Evolutionary conservation across 2,888 invertebrate genomes (phyloP).

Genomic region (Drepana falcataria): DNA sequence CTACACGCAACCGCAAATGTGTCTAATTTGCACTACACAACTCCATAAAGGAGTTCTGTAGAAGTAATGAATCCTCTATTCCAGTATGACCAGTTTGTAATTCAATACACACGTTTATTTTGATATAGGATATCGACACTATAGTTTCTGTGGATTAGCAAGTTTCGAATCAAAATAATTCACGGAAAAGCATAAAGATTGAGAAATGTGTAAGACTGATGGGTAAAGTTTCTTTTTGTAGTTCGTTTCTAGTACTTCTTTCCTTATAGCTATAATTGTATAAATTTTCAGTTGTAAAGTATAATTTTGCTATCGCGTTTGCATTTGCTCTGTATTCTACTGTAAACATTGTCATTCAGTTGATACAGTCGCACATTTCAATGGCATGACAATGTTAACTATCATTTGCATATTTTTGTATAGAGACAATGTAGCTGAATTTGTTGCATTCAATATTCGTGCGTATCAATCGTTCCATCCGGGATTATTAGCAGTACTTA

Average conservation of each 20-base stretch:
- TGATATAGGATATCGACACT: neutral
- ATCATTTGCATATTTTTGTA: conserved; percentile 20
- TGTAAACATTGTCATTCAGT: neutral
- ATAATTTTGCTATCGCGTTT: neutral
- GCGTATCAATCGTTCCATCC: neutral
- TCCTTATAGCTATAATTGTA: too few relatives aligned
- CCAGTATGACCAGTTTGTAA: neutral
- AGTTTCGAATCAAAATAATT: too few relatives aligned
- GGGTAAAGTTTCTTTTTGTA: too few relatives aligned
- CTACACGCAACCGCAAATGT: conserved; percentile 54
- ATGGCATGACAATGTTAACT: conserved; percentile 10
- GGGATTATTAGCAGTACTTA: neutral
- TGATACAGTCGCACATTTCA: conserved; percentile 5
- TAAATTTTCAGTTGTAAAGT: too few relatives aligned
- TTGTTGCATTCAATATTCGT: conserved; percentile 7
- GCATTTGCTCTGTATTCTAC: conserved; percentile 1
- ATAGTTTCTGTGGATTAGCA: too few relatives aligned
- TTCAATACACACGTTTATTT: neutral
- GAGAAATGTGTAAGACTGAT: too few relatives aligned
- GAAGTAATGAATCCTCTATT: conserved; percentile 8
- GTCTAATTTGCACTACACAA: conserved; percentile 41
- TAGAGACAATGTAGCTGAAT: conserved; percentile 14
- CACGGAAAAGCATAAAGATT: too few relatives aligned
- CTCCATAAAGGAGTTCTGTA: conserved; percentile 17
- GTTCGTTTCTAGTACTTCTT: too few relatives aligned